A percentile compares a stretch with the other conserved stretches of the same genome.
phyloP scores from a whole-genome alignment of 2,113 vertebrate genomes.

The Chloropsis cyanopogon region DNA sequence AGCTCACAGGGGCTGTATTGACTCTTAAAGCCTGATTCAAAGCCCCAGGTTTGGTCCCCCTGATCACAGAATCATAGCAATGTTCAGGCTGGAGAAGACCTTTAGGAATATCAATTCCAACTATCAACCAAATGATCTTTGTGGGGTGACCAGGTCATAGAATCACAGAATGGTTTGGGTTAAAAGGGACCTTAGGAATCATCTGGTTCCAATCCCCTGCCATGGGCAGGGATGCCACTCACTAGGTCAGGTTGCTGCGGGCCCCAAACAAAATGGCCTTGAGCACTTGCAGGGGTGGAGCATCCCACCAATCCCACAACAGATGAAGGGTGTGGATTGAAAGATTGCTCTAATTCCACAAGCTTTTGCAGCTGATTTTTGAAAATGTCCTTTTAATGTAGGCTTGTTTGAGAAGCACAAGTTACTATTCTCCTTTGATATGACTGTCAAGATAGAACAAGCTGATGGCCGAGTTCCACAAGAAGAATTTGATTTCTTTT shows the following conservation, averaged over 20 bases:
- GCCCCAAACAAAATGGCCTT: background rate
- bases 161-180: background rate
- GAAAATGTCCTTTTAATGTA: conserved; percentile 39
- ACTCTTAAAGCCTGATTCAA: background rate
- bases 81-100: background rate
- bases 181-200: background rate
- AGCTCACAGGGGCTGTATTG: background rate
- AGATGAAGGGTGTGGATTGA: background rate
- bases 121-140: background rate
- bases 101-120: background rate
- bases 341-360: background rate
- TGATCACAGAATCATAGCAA: background rate
- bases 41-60: background rate
- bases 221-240: background rate
- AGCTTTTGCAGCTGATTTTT: background rate
- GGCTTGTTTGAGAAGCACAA: conserved; percentile 96
- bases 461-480: conserved; percentile 84
- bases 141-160: background rate
- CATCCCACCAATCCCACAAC: background rate
- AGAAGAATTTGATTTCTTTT: conserved; percentile 93
- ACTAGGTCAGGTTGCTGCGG: background rate
- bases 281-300: background rate
- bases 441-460: conserved; percentile 94
- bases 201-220: background rate
- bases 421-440: conserved; percentile 90